Evolutionary conservation across 2,113 vertebrate genomes (phyloP).

Genomic region (Eclectus roratus): DNA sequence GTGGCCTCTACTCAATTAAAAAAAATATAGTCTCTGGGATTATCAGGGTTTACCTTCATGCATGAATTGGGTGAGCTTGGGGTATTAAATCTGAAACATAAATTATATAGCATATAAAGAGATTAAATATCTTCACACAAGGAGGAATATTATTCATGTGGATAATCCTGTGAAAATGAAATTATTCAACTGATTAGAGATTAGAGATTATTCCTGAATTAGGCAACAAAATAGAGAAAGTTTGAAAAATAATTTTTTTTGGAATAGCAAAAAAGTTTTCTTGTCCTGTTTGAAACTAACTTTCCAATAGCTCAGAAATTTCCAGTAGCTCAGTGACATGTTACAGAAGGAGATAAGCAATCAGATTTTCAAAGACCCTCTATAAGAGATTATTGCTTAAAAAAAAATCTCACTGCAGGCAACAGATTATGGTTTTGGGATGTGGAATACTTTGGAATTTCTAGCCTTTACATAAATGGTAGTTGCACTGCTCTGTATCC

Average conservation of each 20-base stretch:
- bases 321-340: neutral
- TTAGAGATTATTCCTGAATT: neutral
- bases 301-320: neutral
- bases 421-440: accelerated
- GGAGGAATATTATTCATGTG: neutral
- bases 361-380: neutral
- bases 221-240: neutral
- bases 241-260: neutral
- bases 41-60: slow-evolving; percentile 54
- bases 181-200: neutral
- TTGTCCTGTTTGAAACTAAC: neutral
- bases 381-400: neutral
- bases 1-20: slow-evolving; percentile 68
- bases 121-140: neutral
- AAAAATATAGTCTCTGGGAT: slow-evolving; percentile 67
- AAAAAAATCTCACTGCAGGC: neutral
- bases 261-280: neutral
- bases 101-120: neutral
- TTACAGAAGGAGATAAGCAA: neutral
- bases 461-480: neutral
- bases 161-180: neutral
- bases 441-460: neutral
- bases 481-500: neutral
- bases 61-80: neutral
- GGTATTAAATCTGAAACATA: slow-evolving; percentile 19